These are phyloP conservation scores for Pardalotus punctatus DNA, from an alignment of 2,113 vertebrate species.

Conservation along the genomic window DNA sequence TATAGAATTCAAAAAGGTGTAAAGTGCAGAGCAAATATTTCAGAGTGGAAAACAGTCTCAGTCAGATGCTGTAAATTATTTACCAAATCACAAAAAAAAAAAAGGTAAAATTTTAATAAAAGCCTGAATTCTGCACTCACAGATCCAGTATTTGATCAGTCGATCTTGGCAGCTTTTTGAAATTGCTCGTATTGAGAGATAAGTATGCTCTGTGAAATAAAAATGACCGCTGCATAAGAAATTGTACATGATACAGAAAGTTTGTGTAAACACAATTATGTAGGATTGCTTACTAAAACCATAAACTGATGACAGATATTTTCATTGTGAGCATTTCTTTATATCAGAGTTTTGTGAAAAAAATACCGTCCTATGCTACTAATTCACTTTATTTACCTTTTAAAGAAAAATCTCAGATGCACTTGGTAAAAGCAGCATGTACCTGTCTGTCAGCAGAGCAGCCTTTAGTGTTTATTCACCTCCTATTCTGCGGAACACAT, in stretches of 20 bases:
- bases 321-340: slow-evolving; percentile 42
- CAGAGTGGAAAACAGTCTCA: neutral
- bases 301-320: slow-evolving; percentile 64
- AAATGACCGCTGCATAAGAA: slow-evolving; percentile 55
- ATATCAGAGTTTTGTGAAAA: slow-evolving; percentile 22
- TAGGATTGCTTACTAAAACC: slow-evolving; percentile 46
- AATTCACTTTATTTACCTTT: slow-evolving; percentile 78
- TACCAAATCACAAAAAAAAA: neutral
- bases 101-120: neutral
- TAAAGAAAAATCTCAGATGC: slow-evolving; percentile 64
- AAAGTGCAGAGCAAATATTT: slow-evolving; percentile 12
- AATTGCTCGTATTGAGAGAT: neutral
- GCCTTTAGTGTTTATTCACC: slow-evolving; percentile 78
- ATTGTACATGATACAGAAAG: neutral
- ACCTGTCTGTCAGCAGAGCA: slow-evolving; percentile 86
- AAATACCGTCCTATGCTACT: slow-evolving; percentile 42
- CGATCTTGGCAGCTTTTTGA: slow-evolving; percentile 2
- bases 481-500: slow-evolving; percentile 72
- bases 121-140: neutral
- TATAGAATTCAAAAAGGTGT: neutral
- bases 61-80: slow-evolving; percentile 22
- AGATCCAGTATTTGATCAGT: slow-evolving; percentile 14
- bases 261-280: slow-evolving; percentile 52
- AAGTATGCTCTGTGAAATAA: slow-evolving; percentile 9
- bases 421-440: slow-evolving; percentile 79